These are phyloP conservation scores for Agrilus planipennis DNA, from an alignment of 1,140 invertebrate genomes.

Conservation along the genomic window DNA sequence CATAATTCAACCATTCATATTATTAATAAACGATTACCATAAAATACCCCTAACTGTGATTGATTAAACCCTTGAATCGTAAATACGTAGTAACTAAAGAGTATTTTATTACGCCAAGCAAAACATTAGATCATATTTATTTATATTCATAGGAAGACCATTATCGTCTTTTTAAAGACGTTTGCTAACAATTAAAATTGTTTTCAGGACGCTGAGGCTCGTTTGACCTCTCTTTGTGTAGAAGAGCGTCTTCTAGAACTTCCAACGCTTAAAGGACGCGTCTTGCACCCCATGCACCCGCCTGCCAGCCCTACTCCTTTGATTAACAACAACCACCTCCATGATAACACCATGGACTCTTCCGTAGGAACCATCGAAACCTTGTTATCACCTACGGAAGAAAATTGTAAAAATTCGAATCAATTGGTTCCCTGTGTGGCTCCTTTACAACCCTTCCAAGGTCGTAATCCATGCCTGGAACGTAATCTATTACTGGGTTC, in stretches of 20 bases:
- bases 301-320: slow-evolving; percentile 28
- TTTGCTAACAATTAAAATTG: not conserved
- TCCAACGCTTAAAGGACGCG: slow-evolving; percentile 39
- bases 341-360: slow-evolving; percentile 25
- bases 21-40: too few species aligned
- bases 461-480: slow-evolving; percentile 79
- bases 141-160: not conserved
- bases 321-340: slow-evolving; percentile 32
- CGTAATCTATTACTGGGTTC: slow-evolving; percentile 60
- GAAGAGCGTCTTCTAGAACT: slow-evolving; percentile 74
- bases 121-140: too few species aligned
- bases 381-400: slow-evolving; percentile 36
- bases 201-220: slow-evolving; percentile 75
- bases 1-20: too few species aligned
- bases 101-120: too few species aligned
- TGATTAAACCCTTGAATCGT: too few species aligned
- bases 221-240: slow-evolving; percentile 80
- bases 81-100: too few species aligned
- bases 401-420: slow-evolving; percentile 40
- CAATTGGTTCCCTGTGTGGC: slow-evolving; percentile 32
- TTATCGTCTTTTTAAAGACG: too few species aligned
- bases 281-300: slow-evolving; percentile 26
- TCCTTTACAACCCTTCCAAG: slow-evolving; percentile 67
- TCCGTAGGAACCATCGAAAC: slow-evolving; percentile 34
- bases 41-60: too few species aligned